Evolutionary conservation across 2,888 invertebrate genomes (phyloP).

Genomic region (Podotricha telesiphe): DNA sequence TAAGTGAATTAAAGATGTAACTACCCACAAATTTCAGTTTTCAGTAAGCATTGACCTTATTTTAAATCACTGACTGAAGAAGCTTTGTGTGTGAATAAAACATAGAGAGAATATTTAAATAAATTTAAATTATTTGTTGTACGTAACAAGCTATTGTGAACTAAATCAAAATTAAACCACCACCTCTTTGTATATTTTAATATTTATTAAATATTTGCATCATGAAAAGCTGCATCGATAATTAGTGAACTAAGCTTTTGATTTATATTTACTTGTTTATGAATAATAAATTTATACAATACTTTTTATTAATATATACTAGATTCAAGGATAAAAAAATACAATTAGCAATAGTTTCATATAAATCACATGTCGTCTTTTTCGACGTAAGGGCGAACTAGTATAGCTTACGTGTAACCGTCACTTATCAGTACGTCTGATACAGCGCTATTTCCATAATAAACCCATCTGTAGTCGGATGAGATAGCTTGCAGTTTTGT

Average conservation of each 20-base stretch:
- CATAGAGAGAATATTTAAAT: not conserved
- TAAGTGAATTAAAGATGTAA: not conserved
- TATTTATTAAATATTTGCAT: not conserved
- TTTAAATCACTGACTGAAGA: not conserved
- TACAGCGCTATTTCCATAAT: slow-evolving; percentile 73
- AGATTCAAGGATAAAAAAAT: not conserved
- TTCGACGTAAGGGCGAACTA: slow-evolving; percentile 30
- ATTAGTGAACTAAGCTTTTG: not conserved
- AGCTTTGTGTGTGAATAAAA: not conserved
- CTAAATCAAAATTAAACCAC: not conserved
- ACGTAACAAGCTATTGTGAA: not conserved
- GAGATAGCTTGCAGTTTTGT: slow-evolving; percentile 72
- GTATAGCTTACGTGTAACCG: slow-evolving; percentile 70
- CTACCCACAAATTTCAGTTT: not conserved
- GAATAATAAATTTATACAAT: not conserved
- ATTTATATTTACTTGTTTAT: not conserved
- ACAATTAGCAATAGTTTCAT: slow-evolving; percentile 17
- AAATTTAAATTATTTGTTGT: not conserved
- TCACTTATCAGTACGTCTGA: slow-evolving; percentile 74
- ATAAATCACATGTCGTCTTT: slow-evolving; percentile 37
- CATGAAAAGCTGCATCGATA: not conserved
- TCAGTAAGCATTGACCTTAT: not conserved
- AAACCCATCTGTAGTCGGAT: slow-evolving; percentile 71
- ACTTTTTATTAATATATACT: not conserved
- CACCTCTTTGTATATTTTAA: too few relatives aligned